phyloP scores from a whole-genome alignment of 2,797 vertebrate species.

The Melanotaenia boesemani region DNA sequence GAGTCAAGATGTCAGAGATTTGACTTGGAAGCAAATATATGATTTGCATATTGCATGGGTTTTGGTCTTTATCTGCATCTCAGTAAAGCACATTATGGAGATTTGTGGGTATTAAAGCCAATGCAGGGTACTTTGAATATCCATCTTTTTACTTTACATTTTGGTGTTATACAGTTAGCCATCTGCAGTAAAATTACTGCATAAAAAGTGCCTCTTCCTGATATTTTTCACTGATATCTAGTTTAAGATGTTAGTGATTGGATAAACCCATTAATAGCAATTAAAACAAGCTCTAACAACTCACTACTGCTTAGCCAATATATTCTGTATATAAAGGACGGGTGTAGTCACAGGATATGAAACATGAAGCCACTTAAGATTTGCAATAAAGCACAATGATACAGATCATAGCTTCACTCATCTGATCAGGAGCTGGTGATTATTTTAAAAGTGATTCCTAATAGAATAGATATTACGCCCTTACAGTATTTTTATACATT shows the following conservation, averaged over 20 bases:
- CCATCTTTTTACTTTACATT: slow-evolving; percentile 1
- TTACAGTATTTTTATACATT: too few species aligned
- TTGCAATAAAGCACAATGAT: too few species aligned
- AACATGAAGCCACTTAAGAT: too few species aligned
- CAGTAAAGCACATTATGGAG: neutral
- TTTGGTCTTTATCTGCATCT: slow-evolving; percentile 8
- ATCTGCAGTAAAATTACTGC: neutral
- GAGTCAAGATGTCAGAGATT: slow-evolving; percentile 1
- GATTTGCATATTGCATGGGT: slow-evolving; percentile 34
- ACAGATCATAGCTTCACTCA: neutral
- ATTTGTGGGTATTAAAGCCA: slow-evolving; percentile 1
- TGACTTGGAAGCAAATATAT: slow-evolving; percentile 16
- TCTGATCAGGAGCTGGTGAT: neutral
- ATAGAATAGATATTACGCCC: neutral
- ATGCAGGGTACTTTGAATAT: neutral
- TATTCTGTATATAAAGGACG: neutral
- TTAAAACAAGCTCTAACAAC: neutral
- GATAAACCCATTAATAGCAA: neutral
- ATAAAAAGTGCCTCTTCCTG: neutral
- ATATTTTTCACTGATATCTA: neutral
- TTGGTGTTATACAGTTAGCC: neutral
- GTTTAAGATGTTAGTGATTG: neutral
- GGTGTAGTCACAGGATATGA: neutral
- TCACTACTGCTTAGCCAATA: neutral
- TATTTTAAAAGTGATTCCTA: neutral